A percentile compares a stretch with the other conserved stretches of the same genome.
Conservation (phyloP, 2,113 vertebrate species). For the Prochilodus magdalenae region DNA sequence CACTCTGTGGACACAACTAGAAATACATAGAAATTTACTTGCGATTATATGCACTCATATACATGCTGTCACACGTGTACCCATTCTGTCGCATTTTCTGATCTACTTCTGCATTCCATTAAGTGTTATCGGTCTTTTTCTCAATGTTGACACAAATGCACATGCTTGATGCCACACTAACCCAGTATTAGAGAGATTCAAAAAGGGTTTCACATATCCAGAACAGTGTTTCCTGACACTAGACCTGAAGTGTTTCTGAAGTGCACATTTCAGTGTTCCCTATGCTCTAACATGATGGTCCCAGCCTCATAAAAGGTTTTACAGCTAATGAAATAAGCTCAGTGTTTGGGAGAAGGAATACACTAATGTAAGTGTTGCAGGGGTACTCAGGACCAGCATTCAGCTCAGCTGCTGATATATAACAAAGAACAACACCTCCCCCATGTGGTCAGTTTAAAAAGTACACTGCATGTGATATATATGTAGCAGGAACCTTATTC, state of each 20-base stretch:
- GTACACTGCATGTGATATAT: not conserved
- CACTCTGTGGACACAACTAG: slow-evolving; percentile 48
- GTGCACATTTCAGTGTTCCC: not conserved
- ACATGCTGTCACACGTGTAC: not conserved
- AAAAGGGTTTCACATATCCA: not conserved
- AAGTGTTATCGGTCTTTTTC: not conserved
- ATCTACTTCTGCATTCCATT: not conserved
- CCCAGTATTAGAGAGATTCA: not conserved
- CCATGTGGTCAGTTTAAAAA: slow-evolving; percentile 37
- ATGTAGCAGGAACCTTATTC: not conserved
- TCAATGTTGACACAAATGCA: not conserved
- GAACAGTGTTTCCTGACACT: not conserved
- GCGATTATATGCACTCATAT: not conserved
- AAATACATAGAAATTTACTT: not conserved
- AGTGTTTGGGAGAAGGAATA: not conserved
- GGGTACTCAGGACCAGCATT: not conserved
- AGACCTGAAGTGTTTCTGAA: not conserved
- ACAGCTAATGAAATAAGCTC: not conserved
- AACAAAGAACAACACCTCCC: slow-evolving; percentile 47
- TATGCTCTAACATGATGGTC: not conserved
- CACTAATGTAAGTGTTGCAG: not conserved
- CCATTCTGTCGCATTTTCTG: not conserved
- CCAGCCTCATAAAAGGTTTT: not conserved
- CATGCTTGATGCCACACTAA: not conserved
- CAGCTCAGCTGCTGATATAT: not conserved